phyloP scores from a whole-genome alignment of 2,797 vertebrate genomes.

The Tapirus indicus region DNA sequence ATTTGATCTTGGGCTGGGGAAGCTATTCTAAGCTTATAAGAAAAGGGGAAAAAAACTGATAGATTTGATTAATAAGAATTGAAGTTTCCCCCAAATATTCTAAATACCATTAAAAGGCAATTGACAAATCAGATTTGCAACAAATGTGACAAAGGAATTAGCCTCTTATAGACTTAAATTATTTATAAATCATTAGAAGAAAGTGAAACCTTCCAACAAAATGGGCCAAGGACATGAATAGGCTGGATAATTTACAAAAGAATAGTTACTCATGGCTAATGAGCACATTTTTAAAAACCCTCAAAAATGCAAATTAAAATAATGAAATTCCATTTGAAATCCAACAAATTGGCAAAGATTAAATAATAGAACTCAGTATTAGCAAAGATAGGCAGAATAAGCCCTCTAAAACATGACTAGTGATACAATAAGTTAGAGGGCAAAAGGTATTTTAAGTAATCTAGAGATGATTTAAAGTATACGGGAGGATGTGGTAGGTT shows the following conservation, averaged over 20 bases:
- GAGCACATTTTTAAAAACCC: neutral
- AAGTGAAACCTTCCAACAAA: neutral
- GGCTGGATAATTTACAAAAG: constrained; percentile 9
- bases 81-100: neutral
- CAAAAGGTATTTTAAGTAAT: neutral
- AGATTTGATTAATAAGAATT: constrained; percentile 18
- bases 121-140: neutral
- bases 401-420: neutral
- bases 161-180: neutral
- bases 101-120: constrained; percentile 9
- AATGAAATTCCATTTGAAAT: constrained; percentile 15
- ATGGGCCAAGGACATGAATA: neutral
- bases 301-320: neutral
- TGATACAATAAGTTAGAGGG: neutral
- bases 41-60: neutral
- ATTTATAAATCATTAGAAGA: constrained; percentile 6
- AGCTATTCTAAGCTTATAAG: neutral
- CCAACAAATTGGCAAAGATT: neutral
- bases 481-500: too few relatives aligned
- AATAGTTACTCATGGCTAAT: neutral
- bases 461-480: too few relatives aligned
- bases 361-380: neutral
- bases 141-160: constrained; percentile 8
- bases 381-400: neutral
- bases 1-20: neutral